Conservation (phyloP, 2,888 invertebrate genomes). For the Acronicta aceris region DNA sequence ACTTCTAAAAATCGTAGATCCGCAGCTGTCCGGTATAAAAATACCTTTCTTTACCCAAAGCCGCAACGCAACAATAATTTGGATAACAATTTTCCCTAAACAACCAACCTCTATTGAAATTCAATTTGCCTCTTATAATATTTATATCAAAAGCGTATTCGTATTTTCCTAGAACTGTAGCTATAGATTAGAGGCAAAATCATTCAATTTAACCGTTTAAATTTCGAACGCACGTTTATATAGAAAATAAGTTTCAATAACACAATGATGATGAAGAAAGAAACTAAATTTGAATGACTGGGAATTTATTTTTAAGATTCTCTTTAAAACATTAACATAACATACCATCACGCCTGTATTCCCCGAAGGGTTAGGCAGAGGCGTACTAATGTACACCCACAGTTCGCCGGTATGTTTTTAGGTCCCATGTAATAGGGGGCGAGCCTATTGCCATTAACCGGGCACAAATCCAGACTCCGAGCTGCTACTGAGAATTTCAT, state of each 20-base stretch:
- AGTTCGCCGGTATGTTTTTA: too few relatives aligned
- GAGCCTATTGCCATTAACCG: too few relatives aligned
- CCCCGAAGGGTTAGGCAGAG: too few relatives aligned
- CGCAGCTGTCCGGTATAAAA: too few relatives aligned
- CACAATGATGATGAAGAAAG: not conserved
- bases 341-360: too few relatives aligned
- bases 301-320: too few relatives aligned
- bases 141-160: slow-evolving; percentile 11
- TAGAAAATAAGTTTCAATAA: not conserved
- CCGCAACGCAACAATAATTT: not conserved
- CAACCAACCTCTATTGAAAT: not conserved
- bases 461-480: too few relatives aligned
- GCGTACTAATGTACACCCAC: too few relatives aligned
- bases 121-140: not conserved
- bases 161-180: slow-evolving; percentile 13
- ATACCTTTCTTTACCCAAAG: not conserved
- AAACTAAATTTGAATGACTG: not conserved
- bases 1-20: too few relatives aligned
- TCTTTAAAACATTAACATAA: too few relatives aligned
- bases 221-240: slow-evolving; percentile 2
- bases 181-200: not conserved
- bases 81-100: not conserved
- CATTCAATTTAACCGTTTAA: slow-evolving; percentile 19
- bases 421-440: too few relatives aligned
- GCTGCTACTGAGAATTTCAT: too few relatives aligned